Evolutionary conservation across 2,113 vertebrate species (phyloP).

Genomic region (Clupea harengus): DNA sequence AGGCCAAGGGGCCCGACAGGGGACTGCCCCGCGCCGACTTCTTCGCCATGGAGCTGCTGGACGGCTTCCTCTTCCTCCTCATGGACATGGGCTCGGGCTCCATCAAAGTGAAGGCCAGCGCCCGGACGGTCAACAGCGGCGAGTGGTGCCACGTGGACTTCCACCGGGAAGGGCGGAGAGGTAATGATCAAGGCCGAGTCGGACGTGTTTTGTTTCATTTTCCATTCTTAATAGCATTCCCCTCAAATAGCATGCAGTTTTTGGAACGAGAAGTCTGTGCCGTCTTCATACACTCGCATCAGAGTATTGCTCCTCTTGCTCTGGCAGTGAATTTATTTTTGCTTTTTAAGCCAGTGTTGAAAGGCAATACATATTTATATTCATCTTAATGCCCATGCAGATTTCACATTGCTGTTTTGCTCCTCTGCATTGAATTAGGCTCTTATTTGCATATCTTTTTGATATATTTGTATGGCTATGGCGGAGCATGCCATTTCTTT

Average conservation of each 20-base stretch:
- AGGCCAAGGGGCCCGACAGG: constrained; percentile 57
- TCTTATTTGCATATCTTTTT: constrained; percentile 2
- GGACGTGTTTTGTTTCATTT: not conserved
- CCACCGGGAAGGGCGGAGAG: constrained; percentile 86
- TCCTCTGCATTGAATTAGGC: not conserved
- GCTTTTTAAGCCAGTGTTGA: constrained; percentile 29
- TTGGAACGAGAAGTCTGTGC: not conserved
- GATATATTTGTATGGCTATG: constrained; percentile 5
- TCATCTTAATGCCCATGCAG: constrained; percentile 14
- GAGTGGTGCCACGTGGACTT: constrained; percentile 95
- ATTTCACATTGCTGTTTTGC: constrained; percentile 1
- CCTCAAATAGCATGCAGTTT: not conserved
- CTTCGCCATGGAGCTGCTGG: constrained; percentile 87
- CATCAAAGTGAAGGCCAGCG: constrained; percentile 83
- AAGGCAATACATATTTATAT: constrained; percentile 21
- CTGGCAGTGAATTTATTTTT: constrained; percentile 7
- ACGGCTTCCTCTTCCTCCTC: constrained; percentile 86
- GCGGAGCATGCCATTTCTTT: not conserved
- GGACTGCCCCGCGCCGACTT: constrained; percentile 79
- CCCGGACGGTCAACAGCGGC: constrained; percentile 83
- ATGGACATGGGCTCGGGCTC: constrained; percentile 93
- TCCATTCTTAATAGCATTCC: not conserved
- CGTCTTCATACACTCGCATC: not conserved
- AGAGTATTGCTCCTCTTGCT: not conserved
- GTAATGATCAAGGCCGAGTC: constrained; percentile 57